Evolutionary conservation across 1,140 invertebrate genomes (phyloP).

Genomic region (Cardiocondyla obscurior): DNA sequence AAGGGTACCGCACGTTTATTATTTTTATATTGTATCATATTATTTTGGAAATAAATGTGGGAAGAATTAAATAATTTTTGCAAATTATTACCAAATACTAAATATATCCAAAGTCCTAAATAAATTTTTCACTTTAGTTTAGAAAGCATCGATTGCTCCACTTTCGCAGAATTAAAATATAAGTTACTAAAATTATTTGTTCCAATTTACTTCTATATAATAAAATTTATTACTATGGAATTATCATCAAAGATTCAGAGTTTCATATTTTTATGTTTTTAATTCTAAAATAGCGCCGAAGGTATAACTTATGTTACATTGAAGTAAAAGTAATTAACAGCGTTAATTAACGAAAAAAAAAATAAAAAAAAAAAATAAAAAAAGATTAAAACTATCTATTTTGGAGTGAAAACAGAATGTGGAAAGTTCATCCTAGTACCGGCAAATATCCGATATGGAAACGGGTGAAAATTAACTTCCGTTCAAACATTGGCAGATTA

Average conservation of each 20-base stretch:
- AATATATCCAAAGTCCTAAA: no score
- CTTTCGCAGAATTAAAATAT: background rate
- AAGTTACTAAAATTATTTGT: background rate
- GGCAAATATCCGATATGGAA: conserved; percentile 45
- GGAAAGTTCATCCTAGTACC: conserved; percentile 38
- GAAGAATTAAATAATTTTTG: background rate
- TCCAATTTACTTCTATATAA: background rate
- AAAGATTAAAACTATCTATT: conserved; percentile 30
- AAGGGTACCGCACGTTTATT: no score
- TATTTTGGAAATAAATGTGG: no score
- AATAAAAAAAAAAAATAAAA: no score
- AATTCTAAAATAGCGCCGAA: background rate
- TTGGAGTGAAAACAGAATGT: conserved; percentile 5
- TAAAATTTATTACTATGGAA: background rate
- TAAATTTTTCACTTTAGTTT: background rate
- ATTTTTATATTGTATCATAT: no score
- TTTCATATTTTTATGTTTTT: background rate
- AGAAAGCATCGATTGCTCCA: background rate
- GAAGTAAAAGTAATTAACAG: conserved; percentile 23
- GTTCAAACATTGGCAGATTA: conserved; percentile 49
- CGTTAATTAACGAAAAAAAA: no score
- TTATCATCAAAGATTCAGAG: background rate
- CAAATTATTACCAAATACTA: background rate
- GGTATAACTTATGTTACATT: conserved; percentile 10
- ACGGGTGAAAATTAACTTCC: conserved; percentile 52